These are phyloP conservation scores for Pelodiscus sinensis DNA, from an alignment of 2,113 vertebrate species.

Conservation along the genomic window DNA sequence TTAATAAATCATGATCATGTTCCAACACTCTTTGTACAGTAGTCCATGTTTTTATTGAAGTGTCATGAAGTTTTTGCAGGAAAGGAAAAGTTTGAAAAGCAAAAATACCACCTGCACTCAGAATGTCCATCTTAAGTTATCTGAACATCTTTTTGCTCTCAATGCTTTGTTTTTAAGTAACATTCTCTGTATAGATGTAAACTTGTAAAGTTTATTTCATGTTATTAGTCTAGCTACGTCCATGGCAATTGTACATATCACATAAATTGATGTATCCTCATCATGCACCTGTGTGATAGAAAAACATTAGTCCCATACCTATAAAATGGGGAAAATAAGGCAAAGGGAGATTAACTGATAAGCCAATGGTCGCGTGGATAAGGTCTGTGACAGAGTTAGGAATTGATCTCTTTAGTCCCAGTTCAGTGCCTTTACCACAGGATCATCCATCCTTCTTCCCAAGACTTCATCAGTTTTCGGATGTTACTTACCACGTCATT, in stretches of 20 bases:
- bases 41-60: neutral
- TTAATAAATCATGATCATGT: slow-evolving; percentile 61
- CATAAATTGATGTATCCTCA: neutral
- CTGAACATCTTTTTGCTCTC: neutral
- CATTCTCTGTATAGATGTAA: neutral
- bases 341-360: neutral
- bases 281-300: neutral
- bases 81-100: slow-evolving; percentile 1
- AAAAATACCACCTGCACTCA: neutral
- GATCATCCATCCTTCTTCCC: neutral
- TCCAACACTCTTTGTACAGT: slow-evolving; percentile 39
- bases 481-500: neutral
- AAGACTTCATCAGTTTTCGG: neutral
- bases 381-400: neutral
- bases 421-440: neutral
- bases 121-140: neutral
- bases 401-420: neutral
- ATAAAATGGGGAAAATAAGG: neutral
- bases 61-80: neutral
- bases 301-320: slow-evolving; percentile 1
- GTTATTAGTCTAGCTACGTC: neutral
- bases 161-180: neutral
- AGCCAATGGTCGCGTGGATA: neutral
- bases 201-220: neutral
- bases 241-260: neutral